Conservation (phyloP, 2,797 vertebrate genomes). For the Phataginus tetradactyla region DNA sequence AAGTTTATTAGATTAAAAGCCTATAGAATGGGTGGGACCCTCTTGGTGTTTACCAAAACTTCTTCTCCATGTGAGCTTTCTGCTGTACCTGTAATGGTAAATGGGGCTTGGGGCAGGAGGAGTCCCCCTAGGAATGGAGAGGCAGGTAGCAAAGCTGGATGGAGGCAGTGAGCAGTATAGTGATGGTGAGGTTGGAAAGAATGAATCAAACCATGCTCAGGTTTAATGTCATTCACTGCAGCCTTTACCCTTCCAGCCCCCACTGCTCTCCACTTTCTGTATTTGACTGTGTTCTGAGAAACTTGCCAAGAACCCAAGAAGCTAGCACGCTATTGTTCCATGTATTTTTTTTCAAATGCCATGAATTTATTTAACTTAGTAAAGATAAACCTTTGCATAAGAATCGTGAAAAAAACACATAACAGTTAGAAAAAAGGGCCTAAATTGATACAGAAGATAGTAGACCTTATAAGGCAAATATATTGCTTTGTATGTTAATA, state of each 20-base stretch:
- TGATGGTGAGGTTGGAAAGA: neutral
- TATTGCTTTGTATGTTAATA: neutral
- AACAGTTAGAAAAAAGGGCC: neutral
- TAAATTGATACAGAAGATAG: neutral
- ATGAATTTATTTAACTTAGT: neutral
- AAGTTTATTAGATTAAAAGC: neutral
- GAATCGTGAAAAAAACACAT: neutral
- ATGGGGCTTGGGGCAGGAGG: rapidly evolving
- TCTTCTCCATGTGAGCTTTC: neutral
- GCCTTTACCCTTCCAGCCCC: neutral
- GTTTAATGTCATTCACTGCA: rapidly evolving
- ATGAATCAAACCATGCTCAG: neutral
- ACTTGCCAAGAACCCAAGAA: neutral
- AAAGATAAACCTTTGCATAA: neutral
- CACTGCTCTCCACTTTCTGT: neutral
- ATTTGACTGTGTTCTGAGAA: neutral
- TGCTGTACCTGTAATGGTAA: neutral
- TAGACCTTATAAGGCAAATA: neutral
- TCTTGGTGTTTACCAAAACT: neutral
- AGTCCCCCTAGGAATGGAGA: neutral
- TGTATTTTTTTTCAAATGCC: neutral
- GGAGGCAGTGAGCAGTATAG: neutral
- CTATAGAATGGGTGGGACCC: neutral
- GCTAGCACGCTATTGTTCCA: neutral
- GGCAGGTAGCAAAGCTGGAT: neutral